Evolutionary conservation across 23 tunicate genomes (phyloP).

Genomic region (Phallusia fumigata): DNA sequence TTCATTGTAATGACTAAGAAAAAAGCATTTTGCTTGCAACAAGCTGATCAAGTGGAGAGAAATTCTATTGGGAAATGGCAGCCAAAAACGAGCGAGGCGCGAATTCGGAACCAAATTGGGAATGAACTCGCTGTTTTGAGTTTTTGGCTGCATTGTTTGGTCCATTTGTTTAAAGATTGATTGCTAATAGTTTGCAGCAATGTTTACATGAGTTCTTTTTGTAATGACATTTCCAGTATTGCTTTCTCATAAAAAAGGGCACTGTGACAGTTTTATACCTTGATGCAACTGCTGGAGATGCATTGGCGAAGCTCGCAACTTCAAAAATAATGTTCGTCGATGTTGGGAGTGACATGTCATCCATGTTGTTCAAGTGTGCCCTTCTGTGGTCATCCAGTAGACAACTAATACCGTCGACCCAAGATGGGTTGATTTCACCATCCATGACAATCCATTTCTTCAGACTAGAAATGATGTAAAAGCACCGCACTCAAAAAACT

Average conservation of each 20-base stretch:
- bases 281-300: constrained; percentile 81
- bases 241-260: too few relatives aligned
- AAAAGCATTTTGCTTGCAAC: constrained; percentile 41
- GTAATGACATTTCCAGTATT: too few relatives aligned
- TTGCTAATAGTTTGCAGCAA: too few relatives aligned
- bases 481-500: too few relatives aligned
- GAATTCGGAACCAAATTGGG: constrained; percentile 87
- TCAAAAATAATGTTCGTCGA: constrained; percentile 64
- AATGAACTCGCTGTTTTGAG: constrained; percentile 93
- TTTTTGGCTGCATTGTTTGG: background rate
- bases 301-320: constrained; percentile 53
- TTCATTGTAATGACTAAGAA: too few relatives aligned
- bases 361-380: constrained; percentile 35
- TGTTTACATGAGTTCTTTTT: too few relatives aligned
- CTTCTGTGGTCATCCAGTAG: constrained; percentile 60
- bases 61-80: constrained; percentile 59
- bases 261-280: too few relatives aligned
- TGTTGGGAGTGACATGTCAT: constrained; percentile 33
- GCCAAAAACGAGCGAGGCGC: constrained; percentile 74
- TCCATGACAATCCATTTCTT: constrained; percentile 85
- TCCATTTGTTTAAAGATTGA: too few relatives aligned
- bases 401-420: constrained; percentile 76
- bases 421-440: constrained; percentile 55
- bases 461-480: constrained; percentile 28
- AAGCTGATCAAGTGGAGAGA: constrained; percentile 60